Percentiles rank a stretch among this genome's conserved stretches.
Conservation (phyloP, 2,797 vertebrate species). For the Ataeniobius toweri region DNA sequence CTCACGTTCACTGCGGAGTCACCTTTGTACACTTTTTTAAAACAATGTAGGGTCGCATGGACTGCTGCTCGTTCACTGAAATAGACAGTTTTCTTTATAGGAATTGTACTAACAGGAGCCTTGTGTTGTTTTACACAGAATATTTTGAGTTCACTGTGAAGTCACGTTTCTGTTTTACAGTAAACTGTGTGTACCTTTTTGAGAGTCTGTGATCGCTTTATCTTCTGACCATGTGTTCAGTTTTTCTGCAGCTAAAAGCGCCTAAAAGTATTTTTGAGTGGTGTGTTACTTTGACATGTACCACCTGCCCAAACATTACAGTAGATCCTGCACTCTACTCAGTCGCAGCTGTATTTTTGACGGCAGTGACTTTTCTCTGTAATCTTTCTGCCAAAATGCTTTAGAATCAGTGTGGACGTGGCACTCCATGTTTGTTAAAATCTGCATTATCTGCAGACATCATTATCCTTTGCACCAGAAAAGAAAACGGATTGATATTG, state of each 20-base stretch:
- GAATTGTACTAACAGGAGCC: not conserved
- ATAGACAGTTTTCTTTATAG: not conserved
- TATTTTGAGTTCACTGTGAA: not conserved
- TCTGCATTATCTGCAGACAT: not conserved
- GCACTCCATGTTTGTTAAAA: not conserved
- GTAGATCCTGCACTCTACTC: not conserved
- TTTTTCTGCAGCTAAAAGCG: not conserved
- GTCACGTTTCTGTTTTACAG: conserved; percentile 1
- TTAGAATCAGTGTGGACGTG: not conserved
- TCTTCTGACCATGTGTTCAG: conserved; percentile 3
- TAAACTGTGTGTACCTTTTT: not conserved
- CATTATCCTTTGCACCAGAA: conserved; percentile 3
- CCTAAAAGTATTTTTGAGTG: not conserved
- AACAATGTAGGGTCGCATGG: not conserved
- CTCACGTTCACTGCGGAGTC: not conserved
- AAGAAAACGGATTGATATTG: conserved; percentile 21
- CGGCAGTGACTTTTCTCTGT: not conserved
- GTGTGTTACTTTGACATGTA: not conserved
- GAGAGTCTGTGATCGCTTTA: not conserved
- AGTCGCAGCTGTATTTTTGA: not conserved
- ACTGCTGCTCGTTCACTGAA: conserved; percentile 1
- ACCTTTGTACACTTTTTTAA: not conserved
- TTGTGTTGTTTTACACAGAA: not conserved
- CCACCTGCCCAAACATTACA: not conserved
- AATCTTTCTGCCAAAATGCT: not conserved